phyloP scores from a whole-genome alignment of 2,888 invertebrate species.

The Andrena chrysosceles region DNA sequence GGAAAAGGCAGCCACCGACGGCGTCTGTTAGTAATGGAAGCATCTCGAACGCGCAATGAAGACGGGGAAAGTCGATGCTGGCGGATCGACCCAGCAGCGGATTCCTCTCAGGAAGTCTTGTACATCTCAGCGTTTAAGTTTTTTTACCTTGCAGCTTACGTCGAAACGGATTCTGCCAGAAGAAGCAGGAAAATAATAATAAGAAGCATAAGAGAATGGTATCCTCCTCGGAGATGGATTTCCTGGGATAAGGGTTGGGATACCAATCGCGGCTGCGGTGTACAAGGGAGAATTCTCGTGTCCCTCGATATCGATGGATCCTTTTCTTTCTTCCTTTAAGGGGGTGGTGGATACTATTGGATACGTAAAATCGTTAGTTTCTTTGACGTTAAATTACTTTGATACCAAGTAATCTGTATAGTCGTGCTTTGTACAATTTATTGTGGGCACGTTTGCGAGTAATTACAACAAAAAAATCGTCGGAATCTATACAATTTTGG shows the following conservation, averaged over 20 bases:
- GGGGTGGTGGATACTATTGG: no score
- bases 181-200: no score
- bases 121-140: constrained; percentile 12
- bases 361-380: no score
- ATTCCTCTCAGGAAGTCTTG: not conserved
- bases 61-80: not conserved
- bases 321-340: not conserved
- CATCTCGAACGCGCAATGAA: not conserved
- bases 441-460: no score
- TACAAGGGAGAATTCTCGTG: constrained; percentile 4
- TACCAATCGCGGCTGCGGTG: constrained; percentile 9
- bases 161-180: not conserved
- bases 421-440: no score
- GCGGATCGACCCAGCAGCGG: not conserved
- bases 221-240: constrained; percentile 9
- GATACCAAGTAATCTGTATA: no score
- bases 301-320: not conserved
- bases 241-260: constrained; percentile 11
- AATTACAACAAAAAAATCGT: no score
- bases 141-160: not conserved
- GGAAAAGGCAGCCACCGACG: not conserved
- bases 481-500: no score
- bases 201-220: no score
- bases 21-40: constrained; percentile 3
- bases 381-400: no score